phyloP scores from a whole-genome alignment of 2,888 invertebrate genomes.

The Lasioglossum morio region DNA sequence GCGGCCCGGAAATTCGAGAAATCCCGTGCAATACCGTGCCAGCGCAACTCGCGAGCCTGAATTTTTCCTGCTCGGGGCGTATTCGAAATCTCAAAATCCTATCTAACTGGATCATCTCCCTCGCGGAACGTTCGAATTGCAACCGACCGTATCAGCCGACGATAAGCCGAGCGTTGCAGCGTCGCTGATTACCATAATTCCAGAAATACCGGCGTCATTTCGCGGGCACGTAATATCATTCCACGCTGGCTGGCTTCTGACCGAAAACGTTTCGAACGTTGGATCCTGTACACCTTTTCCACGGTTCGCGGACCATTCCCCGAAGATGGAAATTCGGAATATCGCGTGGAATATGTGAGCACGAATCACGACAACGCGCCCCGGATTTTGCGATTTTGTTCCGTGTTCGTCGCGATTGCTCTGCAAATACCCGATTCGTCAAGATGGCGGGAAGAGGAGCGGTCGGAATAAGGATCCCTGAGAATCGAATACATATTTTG shows the following conservation, averaged over 20 bases:
- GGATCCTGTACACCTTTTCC: conserved; percentile 20
- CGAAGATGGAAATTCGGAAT: conserved; percentile 9
- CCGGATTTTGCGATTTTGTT: not conserved
- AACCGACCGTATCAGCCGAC: conserved; percentile 57
- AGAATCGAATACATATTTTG: not conserved
- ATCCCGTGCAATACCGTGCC: conserved; percentile 37
- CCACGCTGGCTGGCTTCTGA: not conserved
- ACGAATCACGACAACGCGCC: not conserved
- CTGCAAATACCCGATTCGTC: not conserved
- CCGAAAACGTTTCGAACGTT: conserved; percentile 18
- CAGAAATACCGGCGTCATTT: conserved; percentile 64
- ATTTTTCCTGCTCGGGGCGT: conserved; percentile 42
- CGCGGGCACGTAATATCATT: conserved; percentile 47
- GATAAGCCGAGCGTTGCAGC: conserved; percentile 61
- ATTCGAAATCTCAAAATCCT: conserved; percentile 55
- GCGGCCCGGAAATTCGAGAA: conserved; percentile 44
- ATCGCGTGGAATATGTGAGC: not conserved
- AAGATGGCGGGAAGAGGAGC: not conserved
- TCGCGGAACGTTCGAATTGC: conserved; percentile 57
- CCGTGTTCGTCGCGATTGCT: not conserved
- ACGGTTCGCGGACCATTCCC: not conserved
- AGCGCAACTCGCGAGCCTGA: conserved; percentile 8
- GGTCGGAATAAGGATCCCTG: not conserved
- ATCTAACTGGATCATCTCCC: conserved; percentile 58
- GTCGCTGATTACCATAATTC: conserved; percentile 68